A percentile compares a stretch with the other conserved stretches of the same genome.
phyloP scores from a whole-genome alignment of 1,140 invertebrate genomes.

The Solenopsis invicta region DNA sequence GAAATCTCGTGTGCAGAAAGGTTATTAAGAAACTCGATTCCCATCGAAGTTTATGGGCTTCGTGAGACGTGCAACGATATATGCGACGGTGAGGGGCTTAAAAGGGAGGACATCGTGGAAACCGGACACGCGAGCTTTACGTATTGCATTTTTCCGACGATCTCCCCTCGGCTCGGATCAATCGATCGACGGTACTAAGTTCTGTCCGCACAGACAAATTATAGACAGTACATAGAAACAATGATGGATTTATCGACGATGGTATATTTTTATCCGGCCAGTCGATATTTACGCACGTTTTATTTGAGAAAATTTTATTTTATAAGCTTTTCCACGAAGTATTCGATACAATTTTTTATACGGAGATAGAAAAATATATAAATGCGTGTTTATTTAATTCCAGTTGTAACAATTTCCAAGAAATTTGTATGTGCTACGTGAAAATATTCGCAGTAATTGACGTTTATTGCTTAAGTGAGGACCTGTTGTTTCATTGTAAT shows the following conservation, averaged over 20 bases:
- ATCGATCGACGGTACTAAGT: slow-evolving; percentile 24
- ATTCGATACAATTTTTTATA: slow-evolving; percentile 6
- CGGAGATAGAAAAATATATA: background rate
- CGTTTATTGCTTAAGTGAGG: background rate
- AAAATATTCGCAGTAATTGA: slow-evolving; percentile 12
- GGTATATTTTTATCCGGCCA: slow-evolving; percentile 24
- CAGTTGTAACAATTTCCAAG: background rate
- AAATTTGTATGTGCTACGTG: slow-evolving; percentile 16
- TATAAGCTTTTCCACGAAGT: slow-evolving; percentile 5
- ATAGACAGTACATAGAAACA: background rate
- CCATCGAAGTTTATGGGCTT: slow-evolving; percentile 66
- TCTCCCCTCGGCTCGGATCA: slow-evolving; percentile 2
- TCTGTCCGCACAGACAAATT: slow-evolving; percentile 41
- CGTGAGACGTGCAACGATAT: slow-evolving; percentile 60
- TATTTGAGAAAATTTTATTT: slow-evolving; percentile 20
- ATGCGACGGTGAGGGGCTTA: slow-evolving; percentile 4
- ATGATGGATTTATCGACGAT: slow-evolving; percentile 22
- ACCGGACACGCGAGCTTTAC: slow-evolving; percentile 48
- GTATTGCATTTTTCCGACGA: slow-evolving; percentile 45
- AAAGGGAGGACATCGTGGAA: slow-evolving; percentile 43
- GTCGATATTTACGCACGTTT: slow-evolving; percentile 28
- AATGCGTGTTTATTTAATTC: slow-evolving; percentile 35
- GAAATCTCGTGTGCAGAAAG: slow-evolving; percentile 55
- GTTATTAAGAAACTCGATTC: slow-evolving; percentile 70
- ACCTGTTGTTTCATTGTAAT: background rate